These are phyloP conservation scores for Ethmia dodecea DNA, from an alignment of 2,888 invertebrate genomes.

Conservation along the genomic window DNA sequence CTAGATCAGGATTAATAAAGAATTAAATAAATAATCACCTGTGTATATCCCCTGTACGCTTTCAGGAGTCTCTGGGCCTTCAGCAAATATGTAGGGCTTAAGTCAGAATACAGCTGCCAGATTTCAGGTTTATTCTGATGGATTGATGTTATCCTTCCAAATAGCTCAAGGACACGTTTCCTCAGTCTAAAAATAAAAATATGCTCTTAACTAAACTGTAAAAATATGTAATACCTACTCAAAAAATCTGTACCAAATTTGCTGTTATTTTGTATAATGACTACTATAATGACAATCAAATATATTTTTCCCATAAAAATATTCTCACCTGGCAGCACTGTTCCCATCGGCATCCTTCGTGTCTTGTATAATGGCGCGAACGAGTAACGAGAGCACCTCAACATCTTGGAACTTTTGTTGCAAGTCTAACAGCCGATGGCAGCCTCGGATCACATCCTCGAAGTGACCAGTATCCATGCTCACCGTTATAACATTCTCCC, in stretches of 20 bases:
- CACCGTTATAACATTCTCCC: constrained; percentile 96
- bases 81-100: constrained; percentile 78
- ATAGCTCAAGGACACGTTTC: constrained; percentile 80
- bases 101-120: constrained; percentile 89
- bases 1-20: no score
- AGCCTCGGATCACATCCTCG: constrained; percentile 89
- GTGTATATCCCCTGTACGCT: constrained; percentile 85
- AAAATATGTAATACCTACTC: no score
- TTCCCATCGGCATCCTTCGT: constrained; percentile 79
- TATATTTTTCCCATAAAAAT: no score
- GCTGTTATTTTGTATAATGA: no score
- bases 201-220: no score
- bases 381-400: constrained; percentile 85
- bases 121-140: constrained; percentile 83
- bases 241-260: no score
- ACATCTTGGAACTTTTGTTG: constrained; percentile 87
- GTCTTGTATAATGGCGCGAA: constrained; percentile 82
- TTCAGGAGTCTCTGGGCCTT: constrained; percentile 86
- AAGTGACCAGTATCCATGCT: constrained; percentile 92
- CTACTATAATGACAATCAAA: no score
- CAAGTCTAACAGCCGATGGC: constrained; percentile 91
- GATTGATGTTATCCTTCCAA: constrained; percentile 85
- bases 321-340: constrained; percentile 50
- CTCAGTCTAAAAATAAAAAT: constrained; percentile 60
- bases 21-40: constrained; percentile 66